Base-by-base conservation (phyloP, 2,888 invertebrate species). In the Scrobipalpa costella region DNA sequence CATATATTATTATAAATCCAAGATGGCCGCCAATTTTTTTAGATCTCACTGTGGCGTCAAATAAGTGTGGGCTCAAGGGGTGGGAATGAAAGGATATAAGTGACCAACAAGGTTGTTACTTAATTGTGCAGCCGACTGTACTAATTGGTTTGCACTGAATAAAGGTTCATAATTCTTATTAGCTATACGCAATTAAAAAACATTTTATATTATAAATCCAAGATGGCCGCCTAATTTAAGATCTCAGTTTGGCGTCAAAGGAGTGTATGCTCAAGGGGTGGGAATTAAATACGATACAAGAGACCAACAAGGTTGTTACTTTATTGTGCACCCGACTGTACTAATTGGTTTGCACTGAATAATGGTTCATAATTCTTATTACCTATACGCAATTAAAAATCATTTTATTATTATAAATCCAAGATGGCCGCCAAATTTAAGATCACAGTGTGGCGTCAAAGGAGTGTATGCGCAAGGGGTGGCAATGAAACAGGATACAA, bases 81-180 rank as follows among this genome's bases (percentile, higher is more conserved):
- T 5, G 62, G 2, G 1, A 17, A 15, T n/a, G 47, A 7, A 47
- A 15, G 64, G 59, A 67, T 65, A 66, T 69, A 71, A 73, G 71
- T 78, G 75, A 74, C 72, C 71, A 13, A 21, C 47, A 47, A 21
- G 68, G 66, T 64, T 66, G 66, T 64, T 64, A 68, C 62, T 64
- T 61, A 68, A 71, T 72, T 70, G 68, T 62, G 57, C 63, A 62
- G 55, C 60, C 63, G 65, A 64, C 59, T 67, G 66, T 67, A 65
- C 47, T 59, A 27, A 59, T 59, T 59, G 52, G 27, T 21, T 52
- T 13, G 11, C 50, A 27, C 27, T 52, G 21, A 21, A n/a, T n/a
- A n/a, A n/a, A n/a, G n/a, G n/a, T n/a, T n/a, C n/a, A n/a, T n/a
- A n/a, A n/a, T n/a, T n/a, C n/a, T n/a, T n/a, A n/a, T n/a, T n/a